These are phyloP conservation scores for Ennomos fuscantarius DNA, from an alignment of 2,888 invertebrate genomes.

Conservation along the genomic window DNA sequence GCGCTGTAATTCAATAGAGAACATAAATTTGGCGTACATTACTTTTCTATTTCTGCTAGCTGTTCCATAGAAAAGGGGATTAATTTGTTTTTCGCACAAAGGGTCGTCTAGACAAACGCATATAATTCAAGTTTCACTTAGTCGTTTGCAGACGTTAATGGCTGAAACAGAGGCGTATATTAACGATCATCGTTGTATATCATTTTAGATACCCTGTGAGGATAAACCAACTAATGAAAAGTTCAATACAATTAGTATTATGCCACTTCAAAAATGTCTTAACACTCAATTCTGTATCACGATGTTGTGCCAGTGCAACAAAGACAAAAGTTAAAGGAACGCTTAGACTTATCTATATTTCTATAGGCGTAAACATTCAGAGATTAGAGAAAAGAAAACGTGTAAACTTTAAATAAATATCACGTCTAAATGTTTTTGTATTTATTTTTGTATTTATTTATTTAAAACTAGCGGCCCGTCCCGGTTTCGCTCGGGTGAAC, in stretches of 20 bases:
- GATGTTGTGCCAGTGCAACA: too few relatives aligned
- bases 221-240: conserved; percentile 13
- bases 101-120: conserved; percentile 80
- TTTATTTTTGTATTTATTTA: too few relatives aligned
- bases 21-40: conserved; percentile 74
- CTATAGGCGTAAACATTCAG: too few relatives aligned
- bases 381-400: too few relatives aligned
- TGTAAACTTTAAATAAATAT: too few relatives aligned
- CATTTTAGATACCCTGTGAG: conserved; percentile 52
- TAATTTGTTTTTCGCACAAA: conserved; percentile 85
- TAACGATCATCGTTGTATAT: conserved; percentile 57
- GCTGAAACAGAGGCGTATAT: conserved; percentile 61
- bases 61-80: conserved; percentile 72
- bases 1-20: conserved; percentile 73
- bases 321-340: too few relatives aligned
- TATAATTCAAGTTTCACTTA: conserved; percentile 84
- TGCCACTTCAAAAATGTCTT: neutral
- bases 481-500: too few relatives aligned
- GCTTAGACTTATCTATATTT: too few relatives aligned
- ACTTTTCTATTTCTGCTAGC: conserved; percentile 65
- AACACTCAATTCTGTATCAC: too few relatives aligned
- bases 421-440: too few relatives aligned
- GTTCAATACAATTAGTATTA: neutral
- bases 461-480: too few relatives aligned
- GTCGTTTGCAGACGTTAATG: conserved; percentile 73